Evolutionary conservation across 92 coral and sea anemone species (phyloP).

Genomic region (Epizoanthus illoricatus): DNA sequence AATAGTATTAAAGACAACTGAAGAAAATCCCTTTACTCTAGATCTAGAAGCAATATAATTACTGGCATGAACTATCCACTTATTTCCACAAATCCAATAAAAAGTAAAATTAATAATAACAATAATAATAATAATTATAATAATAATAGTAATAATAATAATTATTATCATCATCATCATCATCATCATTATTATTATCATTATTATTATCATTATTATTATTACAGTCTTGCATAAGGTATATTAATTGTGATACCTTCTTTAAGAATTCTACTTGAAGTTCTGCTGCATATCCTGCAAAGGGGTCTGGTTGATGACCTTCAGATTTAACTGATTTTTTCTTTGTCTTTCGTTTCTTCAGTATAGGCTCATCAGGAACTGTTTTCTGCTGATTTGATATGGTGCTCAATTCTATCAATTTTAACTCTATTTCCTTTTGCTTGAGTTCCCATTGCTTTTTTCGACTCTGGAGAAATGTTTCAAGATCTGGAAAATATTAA

Average conservation of each 20-base stretch:
- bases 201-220: background rate
- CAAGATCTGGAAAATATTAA: constrained; percentile 30
- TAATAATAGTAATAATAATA: too few relatives aligned
- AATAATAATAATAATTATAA: too few relatives aligned
- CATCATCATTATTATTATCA: background rate
- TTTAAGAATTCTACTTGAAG: constrained; percentile 10
- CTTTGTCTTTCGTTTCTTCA: constrained; percentile 6
- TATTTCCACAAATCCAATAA: too few relatives aligned
- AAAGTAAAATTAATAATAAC: too few relatives aligned
- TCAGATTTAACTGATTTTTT: background rate
- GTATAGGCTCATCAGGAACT: constrained; percentile 12
- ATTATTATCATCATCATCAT: too few relatives aligned
- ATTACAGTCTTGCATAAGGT: background rate
- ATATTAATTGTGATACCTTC: constrained; percentile 3
- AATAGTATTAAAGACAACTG: too few relatives aligned
- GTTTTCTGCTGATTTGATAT: background rate
- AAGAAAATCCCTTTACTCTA: too few relatives aligned
- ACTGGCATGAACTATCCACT: too few relatives aligned
- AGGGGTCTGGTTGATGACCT: background rate
- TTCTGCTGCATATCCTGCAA: constrained; percentile 13
- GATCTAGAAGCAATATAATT: too few relatives aligned
- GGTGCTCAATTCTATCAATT: constrained; percentile 9
- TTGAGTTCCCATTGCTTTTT: constrained; percentile 13
- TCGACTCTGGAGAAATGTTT: constrained; percentile 10
- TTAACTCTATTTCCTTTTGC: constrained; percentile 26